Evolutionary conservation across 2,888 invertebrate genomes (phyloP), one percentile per base, ranked within the genome.

Genomic region (Temnothorax ravouxi): DNA sequence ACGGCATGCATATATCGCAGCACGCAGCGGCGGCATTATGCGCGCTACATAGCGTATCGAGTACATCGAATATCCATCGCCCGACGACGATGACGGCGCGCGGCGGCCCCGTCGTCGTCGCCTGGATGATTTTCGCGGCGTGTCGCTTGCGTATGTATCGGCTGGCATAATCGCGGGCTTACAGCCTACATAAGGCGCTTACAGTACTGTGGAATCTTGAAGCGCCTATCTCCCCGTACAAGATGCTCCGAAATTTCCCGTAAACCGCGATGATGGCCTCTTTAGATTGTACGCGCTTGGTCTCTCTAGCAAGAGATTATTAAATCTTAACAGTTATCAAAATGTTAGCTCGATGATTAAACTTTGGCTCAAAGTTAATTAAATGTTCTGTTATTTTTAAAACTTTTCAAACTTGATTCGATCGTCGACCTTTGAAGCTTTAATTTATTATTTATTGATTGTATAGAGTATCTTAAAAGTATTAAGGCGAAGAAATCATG

Each of bases 61-160:
- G 79, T 80, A 74, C 79, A 72, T 59, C 44, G 79, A 80, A 80
- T 80, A 80, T 29, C 74, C 74, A 74, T 80, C 79, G 74, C 74
- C 21, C 21, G 44, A 52, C 47, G 47, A 56, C 56, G 52, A 25
- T 1, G 29, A 3, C 29, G 29, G 29, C 29, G 47, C n/a, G 47
- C n/a, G 50, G 50, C 52, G 52, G 52, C 44, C 44, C 44, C 56
- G 59, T 79, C 52, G 76, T 66, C 52, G 76, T 66, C 79, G 56
- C 56, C 56, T 47, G 56, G 54, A 18, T 41, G 54, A 56, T 29
- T 79, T 59, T 59, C 54, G 56, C 56, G 67, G 54, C 21, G 67
- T 69, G 44, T 67, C 69, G 56, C 69, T 50, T 44, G 71, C 29
- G 56, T 59, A 79, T 59, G 59, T 38, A 72, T 80, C 38, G 74